Percentiles rank a stretch among this genome's conserved stretches.
Conservation (phyloP, 37 sponge, comb jelly and placozoan species). For the Cliona cf. orientalis region DNA sequence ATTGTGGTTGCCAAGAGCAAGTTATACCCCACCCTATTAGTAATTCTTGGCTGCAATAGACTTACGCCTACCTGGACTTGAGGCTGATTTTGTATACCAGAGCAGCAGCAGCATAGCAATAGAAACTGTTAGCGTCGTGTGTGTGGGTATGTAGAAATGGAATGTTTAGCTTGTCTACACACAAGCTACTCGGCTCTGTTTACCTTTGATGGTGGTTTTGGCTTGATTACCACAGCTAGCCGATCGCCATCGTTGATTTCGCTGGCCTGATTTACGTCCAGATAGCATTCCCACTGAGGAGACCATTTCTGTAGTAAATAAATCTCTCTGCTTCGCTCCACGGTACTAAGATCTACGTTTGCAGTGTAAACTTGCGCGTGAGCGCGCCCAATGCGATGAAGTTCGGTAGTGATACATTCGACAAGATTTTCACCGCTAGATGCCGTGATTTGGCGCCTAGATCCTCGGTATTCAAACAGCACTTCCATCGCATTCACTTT, state of each 20-base stretch:
- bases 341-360: neutral
- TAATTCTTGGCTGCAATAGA: too few relatives aligned
- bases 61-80: neutral
- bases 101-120: constrained; percentile 20
- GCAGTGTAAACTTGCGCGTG: constrained; percentile 10
- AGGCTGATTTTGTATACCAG: neutral
- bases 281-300: constrained; percentile 23
- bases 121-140: neutral
- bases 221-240: constrained; percentile 18
- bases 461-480: constrained; percentile 32
- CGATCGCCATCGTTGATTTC: constrained; percentile 29
- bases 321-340: neutral
- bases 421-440: constrained; percentile 1
- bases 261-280: constrained; percentile 4
- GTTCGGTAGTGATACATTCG: neutral
- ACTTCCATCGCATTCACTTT: constrained; percentile 35
- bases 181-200: neutral
- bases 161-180: neutral
- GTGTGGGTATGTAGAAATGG: too few relatives aligned
- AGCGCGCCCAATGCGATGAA: neutral
- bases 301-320: constrained; percentile 46
- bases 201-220: constrained; percentile 28
- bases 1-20: neutral
- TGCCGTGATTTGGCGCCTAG: constrained; percentile 6
- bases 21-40: neutral